Evolutionary conservation across 2,113 vertebrate genomes (phyloP).

Genomic region (Apaloderma vittatum): DNA sequence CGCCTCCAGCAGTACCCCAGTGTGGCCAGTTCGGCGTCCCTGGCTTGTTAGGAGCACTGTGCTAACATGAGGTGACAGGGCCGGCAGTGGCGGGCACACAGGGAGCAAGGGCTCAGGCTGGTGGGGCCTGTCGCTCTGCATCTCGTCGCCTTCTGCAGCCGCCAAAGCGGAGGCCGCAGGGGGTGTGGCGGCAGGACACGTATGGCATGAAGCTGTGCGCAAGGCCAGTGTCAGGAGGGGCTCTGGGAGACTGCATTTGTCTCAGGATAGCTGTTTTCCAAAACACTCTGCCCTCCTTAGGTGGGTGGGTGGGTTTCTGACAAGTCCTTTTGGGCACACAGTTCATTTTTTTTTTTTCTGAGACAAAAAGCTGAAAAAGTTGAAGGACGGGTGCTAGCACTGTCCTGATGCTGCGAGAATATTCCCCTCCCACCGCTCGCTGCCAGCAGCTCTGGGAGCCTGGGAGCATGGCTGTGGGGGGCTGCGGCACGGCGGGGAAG

Average conservation of each 20-base stretch:
- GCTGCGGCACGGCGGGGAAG: not conserved
- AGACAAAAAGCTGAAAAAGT: not conserved
- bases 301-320: fast-evolving
- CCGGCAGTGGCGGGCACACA: fast-evolving
- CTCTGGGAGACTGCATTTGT: not conserved
- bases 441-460: not conserved
- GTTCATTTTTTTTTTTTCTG: not conserved
- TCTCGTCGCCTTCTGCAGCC: not conserved
- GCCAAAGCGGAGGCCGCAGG: fast-evolving
- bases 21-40: fast-evolving
- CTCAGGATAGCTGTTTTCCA: not conserved
- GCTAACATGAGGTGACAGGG: not conserved
- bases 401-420: fast-evolving
- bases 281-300: not conserved
- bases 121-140: not conserved
- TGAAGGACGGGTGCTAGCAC: not conserved
- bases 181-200: fast-evolving
- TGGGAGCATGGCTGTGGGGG: fast-evolving
- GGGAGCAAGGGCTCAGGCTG: not conserved
- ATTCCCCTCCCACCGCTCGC: not conserved
- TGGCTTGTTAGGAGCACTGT: fast-evolving
- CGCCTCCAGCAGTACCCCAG: not conserved
- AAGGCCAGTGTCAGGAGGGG: not conserved
- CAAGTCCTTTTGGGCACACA: fast-evolving
- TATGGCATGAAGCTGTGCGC: fast-evolving